A percentile compares a stretch with the other conserved stretches of the same genome.
Conservation (phyloP, 2,888 invertebrate species). For the Notocelia uddmanniana region DNA sequence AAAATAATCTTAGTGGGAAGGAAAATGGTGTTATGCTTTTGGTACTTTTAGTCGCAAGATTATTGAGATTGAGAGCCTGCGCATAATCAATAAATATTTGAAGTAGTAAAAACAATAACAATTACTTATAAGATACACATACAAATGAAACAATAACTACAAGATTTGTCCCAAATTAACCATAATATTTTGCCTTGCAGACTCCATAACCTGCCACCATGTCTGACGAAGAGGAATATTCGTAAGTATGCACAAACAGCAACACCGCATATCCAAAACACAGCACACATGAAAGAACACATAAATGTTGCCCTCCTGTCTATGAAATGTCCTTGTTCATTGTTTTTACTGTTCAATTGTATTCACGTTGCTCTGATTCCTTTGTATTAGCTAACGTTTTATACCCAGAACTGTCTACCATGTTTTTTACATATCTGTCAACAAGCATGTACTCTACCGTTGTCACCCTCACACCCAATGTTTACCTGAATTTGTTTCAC, state of each 20-base stretch:
- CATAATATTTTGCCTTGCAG: slow-evolving; percentile 68
- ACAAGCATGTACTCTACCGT: slow-evolving; percentile 24
- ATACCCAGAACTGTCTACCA: not conserved
- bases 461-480: slow-evolving; percentile 16
- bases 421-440: not conserved
- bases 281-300: slow-evolving; percentile 7
- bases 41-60: not conserved
- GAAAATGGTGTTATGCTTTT: not conserved
- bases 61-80: not conserved
- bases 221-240: slow-evolving; percentile 98
- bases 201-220: slow-evolving; percentile 88
- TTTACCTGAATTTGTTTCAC: slow-evolving; percentile 63
- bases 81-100: not conserved
- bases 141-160: not conserved
- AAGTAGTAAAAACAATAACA: not conserved
- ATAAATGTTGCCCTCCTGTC: slow-evolving; percentile 15
- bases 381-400: slow-evolving; percentile 17
- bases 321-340: slow-evolving; percentile 12
- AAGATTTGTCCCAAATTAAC: slow-evolving; percentile 38
- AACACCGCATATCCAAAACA: slow-evolving; percentile 15
- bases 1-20: not conserved
- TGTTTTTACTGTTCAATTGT: slow-evolving; percentile 16
- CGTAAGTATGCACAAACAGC: slow-evolving; percentile 88
- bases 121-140: not conserved
- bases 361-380: not conserved